These are phyloP conservation scores for Bradypodion pumilum DNA, from an alignment of 2,797 vertebrate species.

Conservation along the genomic window DNA sequence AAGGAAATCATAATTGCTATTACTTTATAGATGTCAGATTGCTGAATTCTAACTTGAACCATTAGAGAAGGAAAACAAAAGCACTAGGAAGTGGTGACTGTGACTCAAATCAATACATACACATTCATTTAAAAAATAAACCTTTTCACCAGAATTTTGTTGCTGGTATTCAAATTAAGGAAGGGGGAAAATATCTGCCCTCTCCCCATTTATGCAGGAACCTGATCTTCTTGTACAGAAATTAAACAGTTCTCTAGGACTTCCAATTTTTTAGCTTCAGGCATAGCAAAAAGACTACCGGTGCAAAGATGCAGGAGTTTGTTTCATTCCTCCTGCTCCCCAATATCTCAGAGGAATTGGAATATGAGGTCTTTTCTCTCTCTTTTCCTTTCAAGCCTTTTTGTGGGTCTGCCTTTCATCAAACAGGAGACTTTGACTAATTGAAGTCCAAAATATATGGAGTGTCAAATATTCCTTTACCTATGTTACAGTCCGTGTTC, in stretches of 20 bases:
- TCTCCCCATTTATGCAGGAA: not conserved
- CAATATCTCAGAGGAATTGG: no score
- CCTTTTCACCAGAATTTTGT: no score
- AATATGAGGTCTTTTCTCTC: not conserved
- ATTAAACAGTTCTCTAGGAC: not conserved
- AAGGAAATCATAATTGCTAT: constrained; percentile 12
- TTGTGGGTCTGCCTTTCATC: not conserved
- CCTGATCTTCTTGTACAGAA: not conserved
- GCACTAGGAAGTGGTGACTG: not conserved
- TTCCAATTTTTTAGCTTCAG: not conserved
- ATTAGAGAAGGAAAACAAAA: not conserved
- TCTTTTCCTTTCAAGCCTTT: not conserved
- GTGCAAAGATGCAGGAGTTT: not conserved
- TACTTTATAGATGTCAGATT: not conserved
- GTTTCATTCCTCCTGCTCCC: not conserved
- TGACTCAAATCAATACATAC: no score
- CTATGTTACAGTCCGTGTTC: no score
- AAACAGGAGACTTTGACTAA: no score
- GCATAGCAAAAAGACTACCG: not conserved
- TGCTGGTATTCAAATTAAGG: not conserved
- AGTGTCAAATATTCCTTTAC: no score
- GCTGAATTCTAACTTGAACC: constrained; percentile 13
- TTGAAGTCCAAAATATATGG: no score
- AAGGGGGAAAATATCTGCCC: no score
- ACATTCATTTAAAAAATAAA: no score